These are phyloP conservation scores for Lasioglossum morio DNA, from an alignment of 2,888 invertebrate genomes.

Conservation along the genomic window DNA sequence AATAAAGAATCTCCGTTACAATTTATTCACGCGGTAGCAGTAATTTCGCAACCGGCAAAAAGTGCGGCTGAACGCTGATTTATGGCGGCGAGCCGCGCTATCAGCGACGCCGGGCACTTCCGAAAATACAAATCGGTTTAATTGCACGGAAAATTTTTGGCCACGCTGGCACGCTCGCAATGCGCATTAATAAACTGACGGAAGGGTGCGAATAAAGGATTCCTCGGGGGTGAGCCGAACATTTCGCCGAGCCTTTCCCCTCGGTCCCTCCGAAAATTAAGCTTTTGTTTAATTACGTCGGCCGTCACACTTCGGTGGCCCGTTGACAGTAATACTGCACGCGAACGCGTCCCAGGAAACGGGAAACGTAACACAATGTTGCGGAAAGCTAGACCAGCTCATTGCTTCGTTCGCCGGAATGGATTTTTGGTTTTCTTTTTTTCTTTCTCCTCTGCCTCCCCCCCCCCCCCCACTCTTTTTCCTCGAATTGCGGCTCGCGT, in stretches of 20 bases:
- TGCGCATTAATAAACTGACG: constrained; percentile 77
- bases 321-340: constrained; percentile 50
- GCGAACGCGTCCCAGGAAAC: constrained; percentile 32
- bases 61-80: constrained; percentile 42
- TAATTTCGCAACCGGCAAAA: constrained; percentile 24
- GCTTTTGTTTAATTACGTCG: constrained; percentile 72
- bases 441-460: not conserved
- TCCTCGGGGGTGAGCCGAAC: constrained; percentile 47
- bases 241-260: constrained; percentile 53
- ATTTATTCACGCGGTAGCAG: constrained; percentile 39
- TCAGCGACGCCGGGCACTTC: constrained; percentile 53
- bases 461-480: not conserved
- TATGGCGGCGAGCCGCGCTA: constrained; percentile 30
- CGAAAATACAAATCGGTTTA: constrained; percentile 75
- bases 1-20: constrained; percentile 42
- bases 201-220: constrained; percentile 67
- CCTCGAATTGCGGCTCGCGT: not conserved
- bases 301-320: constrained; percentile 53
- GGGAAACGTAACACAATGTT: constrained; percentile 56
- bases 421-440: not conserved
- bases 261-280: constrained; percentile 61
- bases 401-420: constrained; percentile 16
- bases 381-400: constrained; percentile 21
- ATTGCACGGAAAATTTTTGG: constrained; percentile 77
- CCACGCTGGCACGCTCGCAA: constrained; percentile 66